A percentile compares a stretch with the other conserved stretches of the same genome.
These are phyloP conservation scores for Tetrao urogallus DNA, from an alignment of 2,113 vertebrate species.

Conservation along the genomic window DNA sequence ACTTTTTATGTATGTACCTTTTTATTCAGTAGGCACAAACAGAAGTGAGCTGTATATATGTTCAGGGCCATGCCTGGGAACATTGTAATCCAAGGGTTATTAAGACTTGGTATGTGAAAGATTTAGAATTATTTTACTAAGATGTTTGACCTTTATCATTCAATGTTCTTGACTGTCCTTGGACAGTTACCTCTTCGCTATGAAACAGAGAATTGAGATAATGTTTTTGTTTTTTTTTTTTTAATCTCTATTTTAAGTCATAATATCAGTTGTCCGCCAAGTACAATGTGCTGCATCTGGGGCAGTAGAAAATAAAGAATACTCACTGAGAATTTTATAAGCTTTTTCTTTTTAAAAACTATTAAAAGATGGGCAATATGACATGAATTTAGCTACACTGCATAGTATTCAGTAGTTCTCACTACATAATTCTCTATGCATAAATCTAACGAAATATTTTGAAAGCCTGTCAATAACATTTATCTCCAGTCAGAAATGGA, in stretches of 20 bases:
- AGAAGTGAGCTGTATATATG: neutral
- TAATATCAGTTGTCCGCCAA: neutral
- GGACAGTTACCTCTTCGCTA: neutral
- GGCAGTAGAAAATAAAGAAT: neutral
- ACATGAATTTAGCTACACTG: neutral
- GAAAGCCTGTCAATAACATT: neutral
- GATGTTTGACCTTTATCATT: constrained; percentile 56
- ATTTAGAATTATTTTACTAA: constrained; percentile 30
- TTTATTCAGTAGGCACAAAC: neutral
- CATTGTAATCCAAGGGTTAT: neutral
- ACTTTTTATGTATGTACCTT: neutral
- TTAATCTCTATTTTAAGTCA: neutral
- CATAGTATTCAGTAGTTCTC: neutral
- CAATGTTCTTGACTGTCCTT: constrained; percentile 28
- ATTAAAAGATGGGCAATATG: neutral
- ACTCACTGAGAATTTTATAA: neutral
- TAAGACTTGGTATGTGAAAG: neutral
- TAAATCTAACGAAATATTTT: neutral
- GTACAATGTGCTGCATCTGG: neutral
- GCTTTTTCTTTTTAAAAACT: neutral
- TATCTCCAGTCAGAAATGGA: neutral
- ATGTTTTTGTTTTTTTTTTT: neutral
- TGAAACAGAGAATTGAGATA: neutral
- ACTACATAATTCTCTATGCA: neutral
- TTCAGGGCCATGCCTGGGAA: constrained; percentile 24